These are phyloP conservation scores for Elysia crispata DNA, from an alignment of 2,888 invertebrate genomes.

Conservation along the genomic window DNA sequence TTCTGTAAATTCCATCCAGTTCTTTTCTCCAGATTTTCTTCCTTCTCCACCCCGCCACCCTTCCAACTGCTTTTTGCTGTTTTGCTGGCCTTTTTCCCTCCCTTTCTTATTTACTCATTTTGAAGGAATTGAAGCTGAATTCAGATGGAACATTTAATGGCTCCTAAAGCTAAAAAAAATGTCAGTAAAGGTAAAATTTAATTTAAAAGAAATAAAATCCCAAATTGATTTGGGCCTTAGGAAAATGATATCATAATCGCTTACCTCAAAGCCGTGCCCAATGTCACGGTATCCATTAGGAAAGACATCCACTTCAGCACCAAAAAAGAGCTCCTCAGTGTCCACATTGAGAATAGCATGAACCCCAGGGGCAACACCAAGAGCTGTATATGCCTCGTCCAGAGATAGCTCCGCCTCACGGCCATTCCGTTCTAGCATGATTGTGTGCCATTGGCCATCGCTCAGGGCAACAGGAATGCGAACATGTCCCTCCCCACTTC, in stretches of 20 bases:
- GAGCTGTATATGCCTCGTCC: slow-evolving; percentile 86
- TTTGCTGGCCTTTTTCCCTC: no score
- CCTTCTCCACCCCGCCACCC: no score
- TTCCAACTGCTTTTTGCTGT: no score
- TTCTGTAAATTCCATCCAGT: no score
- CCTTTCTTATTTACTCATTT: no score
- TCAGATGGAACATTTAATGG: no score
- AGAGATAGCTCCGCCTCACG: slow-evolving; percentile 88
- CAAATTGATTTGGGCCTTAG: no score
- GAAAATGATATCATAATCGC: background rate
- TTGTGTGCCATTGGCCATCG: slow-evolving; percentile 90
- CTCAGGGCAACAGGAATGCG: slow-evolving; percentile 87
- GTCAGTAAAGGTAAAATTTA: no score
- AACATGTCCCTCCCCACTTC: slow-evolving; percentile 91
- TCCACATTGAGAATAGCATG: slow-evolving; percentile 91
- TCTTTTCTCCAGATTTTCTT: no score
- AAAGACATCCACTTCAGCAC: slow-evolving; percentile 84
- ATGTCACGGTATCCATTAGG: slow-evolving; percentile 78
- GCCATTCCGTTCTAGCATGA: slow-evolving; percentile 86
- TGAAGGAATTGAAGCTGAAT: no score
- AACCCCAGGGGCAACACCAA: slow-evolving; percentile 85
- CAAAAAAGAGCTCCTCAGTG: slow-evolving; percentile 89
- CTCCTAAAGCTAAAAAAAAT: no score
- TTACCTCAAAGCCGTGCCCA: slow-evolving; percentile 86
- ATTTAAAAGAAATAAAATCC: no score